phyloP scores from a whole-genome alignment of 1,140 invertebrate genomes.

The Pemphigus obesinymphae region DNA sequence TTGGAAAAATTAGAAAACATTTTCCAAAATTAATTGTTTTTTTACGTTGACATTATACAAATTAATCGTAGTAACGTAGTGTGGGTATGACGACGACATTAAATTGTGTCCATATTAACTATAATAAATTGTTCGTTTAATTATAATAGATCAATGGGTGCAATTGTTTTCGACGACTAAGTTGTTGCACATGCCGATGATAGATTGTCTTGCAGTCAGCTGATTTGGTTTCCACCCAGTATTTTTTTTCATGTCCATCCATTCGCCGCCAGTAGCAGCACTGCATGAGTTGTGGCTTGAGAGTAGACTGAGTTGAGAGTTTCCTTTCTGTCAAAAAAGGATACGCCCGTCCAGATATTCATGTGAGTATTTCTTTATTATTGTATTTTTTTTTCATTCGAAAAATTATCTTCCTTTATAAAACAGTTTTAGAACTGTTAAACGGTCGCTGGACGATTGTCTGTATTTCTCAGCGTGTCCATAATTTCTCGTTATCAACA shows the following conservation, averaged over 20 bases:
- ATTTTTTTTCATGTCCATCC: background rate
- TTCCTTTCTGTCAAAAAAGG: conserved; percentile 14
- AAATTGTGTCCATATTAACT: too few species aligned
- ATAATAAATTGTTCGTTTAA: too few species aligned
- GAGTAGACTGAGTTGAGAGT: background rate
- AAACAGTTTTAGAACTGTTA: background rate
- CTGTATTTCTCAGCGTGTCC: background rate
- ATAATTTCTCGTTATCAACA: conserved; percentile 7
- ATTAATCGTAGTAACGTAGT: too few species aligned
- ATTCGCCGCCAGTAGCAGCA: conserved; percentile 39
- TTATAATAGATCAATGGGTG: too few species aligned
- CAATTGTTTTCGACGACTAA: too few species aligned
- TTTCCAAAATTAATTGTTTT: too few species aligned
- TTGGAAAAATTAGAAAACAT: too few species aligned
- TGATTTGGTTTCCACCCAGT: conserved; percentile 28
- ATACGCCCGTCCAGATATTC: conserved; percentile 24
- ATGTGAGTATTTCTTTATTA: background rate
- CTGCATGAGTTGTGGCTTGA: conserved; percentile 14
- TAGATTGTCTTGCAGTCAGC: conserved; percentile 11
- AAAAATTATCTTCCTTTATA: background rate
- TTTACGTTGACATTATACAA: too few species aligned
- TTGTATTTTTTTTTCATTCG: background rate
- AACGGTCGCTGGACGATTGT: background rate
- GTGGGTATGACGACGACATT: too few species aligned
- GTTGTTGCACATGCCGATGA: conserved; percentile 32